These are phyloP conservation scores for Melospiza georgiana DNA, from an alignment of 2,113 vertebrate species.

Conservation along the genomic window DNA sequence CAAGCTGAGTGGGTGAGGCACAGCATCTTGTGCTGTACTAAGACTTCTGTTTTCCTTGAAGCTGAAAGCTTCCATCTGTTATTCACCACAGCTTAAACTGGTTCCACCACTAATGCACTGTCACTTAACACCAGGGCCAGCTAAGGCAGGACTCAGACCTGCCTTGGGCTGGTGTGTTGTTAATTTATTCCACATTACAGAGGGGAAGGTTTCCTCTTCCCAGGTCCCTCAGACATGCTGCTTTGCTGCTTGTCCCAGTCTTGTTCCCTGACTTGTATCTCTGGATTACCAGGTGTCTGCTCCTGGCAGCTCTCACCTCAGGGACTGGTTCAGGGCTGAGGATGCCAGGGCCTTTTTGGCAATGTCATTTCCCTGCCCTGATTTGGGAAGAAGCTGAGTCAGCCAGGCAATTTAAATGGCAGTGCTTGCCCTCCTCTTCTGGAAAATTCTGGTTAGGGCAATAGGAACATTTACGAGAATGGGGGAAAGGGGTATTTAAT, in stretches of 20 bases:
- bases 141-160: background rate
- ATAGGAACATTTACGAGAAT: background rate
- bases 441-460: background rate
- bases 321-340: background rate
- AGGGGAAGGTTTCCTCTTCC: background rate
- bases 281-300: background rate
- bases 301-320: background rate
- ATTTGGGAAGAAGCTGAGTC: background rate
- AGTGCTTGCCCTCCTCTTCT: background rate
- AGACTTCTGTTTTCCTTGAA: background rate
- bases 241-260: background rate
- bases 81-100: conserved; percentile 6
- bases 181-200: background rate
- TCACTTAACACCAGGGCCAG: background rate
- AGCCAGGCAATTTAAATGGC: background rate
- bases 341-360: background rate
- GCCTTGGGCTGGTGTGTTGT: background rate
- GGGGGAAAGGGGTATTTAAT: background rate
- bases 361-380: background rate
- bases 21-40: background rate
- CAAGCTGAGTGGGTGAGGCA: background rate
- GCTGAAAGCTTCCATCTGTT: background rate
- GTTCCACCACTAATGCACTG: background rate
- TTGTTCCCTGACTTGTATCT: background rate
- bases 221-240: background rate